Evolutionary conservation across 1,140 invertebrate genomes (phyloP).

Genomic region (Ctenoplectra terminalis): DNA sequence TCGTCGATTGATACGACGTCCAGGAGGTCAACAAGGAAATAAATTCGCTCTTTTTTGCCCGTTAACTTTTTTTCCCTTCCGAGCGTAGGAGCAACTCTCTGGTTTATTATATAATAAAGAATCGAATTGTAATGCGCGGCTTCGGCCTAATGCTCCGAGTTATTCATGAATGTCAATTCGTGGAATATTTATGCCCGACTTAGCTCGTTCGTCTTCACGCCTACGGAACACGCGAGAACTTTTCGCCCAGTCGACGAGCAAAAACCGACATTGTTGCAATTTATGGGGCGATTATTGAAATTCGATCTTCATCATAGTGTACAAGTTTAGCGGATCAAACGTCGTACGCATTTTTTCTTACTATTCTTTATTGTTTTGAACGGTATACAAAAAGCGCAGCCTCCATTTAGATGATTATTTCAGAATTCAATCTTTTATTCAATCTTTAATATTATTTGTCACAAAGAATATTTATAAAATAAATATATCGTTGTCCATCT

Average conservation of each 20-base stretch:
- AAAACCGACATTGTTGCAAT: not conserved
- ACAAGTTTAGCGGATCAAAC: not conserved
- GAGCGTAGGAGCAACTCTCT: not conserved
- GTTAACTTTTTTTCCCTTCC: not conserved
- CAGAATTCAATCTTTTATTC: not conserved
- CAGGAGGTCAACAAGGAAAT: conserved; percentile 18
- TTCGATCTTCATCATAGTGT: not conserved
- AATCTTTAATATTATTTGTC: too few species aligned
- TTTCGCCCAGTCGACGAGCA: too few species aligned
- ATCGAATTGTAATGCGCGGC: not conserved
- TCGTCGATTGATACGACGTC: not conserved
- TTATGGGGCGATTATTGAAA: not conserved
- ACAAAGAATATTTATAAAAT: too few species aligned
- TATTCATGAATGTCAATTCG: conserved; percentile 33
- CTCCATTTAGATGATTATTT: not conserved
- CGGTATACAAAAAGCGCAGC: too few species aligned
- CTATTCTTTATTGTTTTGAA: too few species aligned
- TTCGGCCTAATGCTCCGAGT: not conserved
- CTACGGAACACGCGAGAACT: not conserved
- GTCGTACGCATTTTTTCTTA: too few species aligned
- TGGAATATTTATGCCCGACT: conserved; percentile 1
- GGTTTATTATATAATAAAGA: conserved; percentile 27
- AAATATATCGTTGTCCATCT: too few species aligned
- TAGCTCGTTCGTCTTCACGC: conserved; percentile 13
- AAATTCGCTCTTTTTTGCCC: conserved; percentile 11